A percentile compares a stretch with the other conserved stretches of the same genome.
Evolutionary conservation across 2,888 invertebrate species (phyloP).

Genomic region (Xanthia icteritia): DNA sequence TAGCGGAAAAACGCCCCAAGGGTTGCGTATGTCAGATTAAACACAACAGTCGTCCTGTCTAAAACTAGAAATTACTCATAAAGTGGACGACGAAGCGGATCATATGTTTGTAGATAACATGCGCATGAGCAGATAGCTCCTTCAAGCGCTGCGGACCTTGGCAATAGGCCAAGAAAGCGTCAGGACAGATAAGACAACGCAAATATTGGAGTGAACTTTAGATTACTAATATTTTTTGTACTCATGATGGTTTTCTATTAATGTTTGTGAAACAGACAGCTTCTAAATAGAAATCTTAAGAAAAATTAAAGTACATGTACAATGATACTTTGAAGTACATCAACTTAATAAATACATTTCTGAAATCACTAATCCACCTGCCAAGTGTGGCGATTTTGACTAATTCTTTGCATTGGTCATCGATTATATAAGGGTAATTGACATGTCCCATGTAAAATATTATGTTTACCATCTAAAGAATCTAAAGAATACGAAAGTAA

Average conservation of each 20-base stretch:
- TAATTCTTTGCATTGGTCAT: not conserved
- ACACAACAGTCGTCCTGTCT: constrained; percentile 27
- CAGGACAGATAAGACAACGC: constrained; percentile 33
- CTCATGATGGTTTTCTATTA: not conserved
- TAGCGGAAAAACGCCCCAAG: not conserved
- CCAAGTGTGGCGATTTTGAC: not conserved
- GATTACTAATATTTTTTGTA: not conserved
- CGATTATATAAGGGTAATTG: not conserved
- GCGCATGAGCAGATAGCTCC: constrained; percentile 39
- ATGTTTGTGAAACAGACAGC: not conserved
- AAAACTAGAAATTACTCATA: constrained; percentile 51
- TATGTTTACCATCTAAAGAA: not conserved
- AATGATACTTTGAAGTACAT: not conserved
- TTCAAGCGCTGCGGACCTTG: constrained; percentile 37
- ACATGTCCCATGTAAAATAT: not conserved
- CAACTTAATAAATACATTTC: no score
- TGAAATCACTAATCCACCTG: not conserved
- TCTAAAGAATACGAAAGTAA: no score
- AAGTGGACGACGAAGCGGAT: constrained; percentile 10
- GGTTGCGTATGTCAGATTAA: not conserved
- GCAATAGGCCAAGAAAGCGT: constrained; percentile 37
- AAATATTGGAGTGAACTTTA: constrained; percentile 26
- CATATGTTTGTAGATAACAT: constrained; percentile 31
- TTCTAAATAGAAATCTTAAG: not conserved
- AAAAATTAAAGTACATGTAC: not conserved